These are phyloP conservation scores for Corythaeola cristata DNA, from an alignment of 2,113 vertebrate genomes.

Conservation along the genomic window DNA sequence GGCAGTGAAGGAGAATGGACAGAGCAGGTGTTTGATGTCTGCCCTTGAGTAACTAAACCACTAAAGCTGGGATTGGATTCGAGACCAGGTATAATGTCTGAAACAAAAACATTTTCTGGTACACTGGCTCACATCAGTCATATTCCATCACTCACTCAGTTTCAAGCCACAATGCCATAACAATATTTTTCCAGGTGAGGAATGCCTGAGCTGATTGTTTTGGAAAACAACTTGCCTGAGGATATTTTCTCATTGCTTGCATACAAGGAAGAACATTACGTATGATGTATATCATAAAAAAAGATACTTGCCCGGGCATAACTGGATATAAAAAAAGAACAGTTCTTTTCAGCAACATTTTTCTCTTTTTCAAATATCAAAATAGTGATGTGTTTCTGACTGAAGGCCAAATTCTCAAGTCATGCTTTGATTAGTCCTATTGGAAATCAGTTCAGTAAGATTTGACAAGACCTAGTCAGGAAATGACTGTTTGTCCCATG, in stretches of 20 bases:
- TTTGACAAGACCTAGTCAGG: not conserved
- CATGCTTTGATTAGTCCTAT: not conserved
- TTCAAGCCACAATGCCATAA: not conserved
- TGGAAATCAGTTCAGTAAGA: not conserved
- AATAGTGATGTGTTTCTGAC: not conserved
- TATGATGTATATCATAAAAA: not conserved
- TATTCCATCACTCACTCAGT: not conserved
- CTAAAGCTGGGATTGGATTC: not conserved
- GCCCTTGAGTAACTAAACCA: constrained; percentile 31
- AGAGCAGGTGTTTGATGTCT: constrained; percentile 53
- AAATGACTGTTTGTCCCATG: not conserved
- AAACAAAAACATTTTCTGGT: constrained; percentile 56
- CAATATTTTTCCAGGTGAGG: constrained; percentile 12
- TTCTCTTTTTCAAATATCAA: not conserved
- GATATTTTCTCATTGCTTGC: constrained; percentile 8
- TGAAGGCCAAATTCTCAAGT: not conserved
- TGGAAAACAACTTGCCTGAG: constrained; percentile 19
- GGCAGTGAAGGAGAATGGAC: constrained; percentile 19
- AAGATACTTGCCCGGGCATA: not conserved
- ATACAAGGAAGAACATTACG: not conserved
- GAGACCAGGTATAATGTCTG: constrained; percentile 13
- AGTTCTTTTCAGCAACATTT: not conserved
- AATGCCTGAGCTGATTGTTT: constrained; percentile 23
- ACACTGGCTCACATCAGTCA: constrained; percentile 21
- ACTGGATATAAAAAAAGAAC: not conserved